Percentiles rank a stretch among this genome's conserved stretches.
phyloP scores from a whole-genome alignment of 2,888 invertebrate genomes.

The Dendrolimus houi region DNA sequence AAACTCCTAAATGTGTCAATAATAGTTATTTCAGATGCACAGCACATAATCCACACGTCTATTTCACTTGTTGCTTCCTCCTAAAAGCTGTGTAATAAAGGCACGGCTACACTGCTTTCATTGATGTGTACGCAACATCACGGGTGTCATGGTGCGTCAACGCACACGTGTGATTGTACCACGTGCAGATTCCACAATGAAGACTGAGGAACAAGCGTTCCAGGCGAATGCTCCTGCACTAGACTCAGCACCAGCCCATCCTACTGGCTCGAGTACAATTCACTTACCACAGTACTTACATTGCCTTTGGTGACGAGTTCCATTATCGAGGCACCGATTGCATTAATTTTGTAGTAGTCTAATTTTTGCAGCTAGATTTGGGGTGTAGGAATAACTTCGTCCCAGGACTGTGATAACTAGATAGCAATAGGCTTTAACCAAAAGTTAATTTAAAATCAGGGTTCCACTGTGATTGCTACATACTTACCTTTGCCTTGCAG shows the following conservation, averaged over 20 bases:
- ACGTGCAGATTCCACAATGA: slow-evolving; percentile 63
- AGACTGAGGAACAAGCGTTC: slow-evolving; percentile 37
- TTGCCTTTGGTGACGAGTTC: too few species aligned
- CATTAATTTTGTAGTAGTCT: too few species aligned
- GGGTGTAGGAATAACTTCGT: too few species aligned
- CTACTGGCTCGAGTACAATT: slow-evolving; percentile 18
- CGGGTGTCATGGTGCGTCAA: slow-evolving; percentile 38
- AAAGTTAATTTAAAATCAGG: too few species aligned
- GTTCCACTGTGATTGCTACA: too few species aligned
- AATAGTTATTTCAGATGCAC: neutral
- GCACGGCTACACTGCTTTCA: slow-evolving; percentile 14
- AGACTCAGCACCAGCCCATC: slow-evolving; percentile 63
- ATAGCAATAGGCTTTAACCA: too few species aligned
- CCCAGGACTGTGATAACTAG: too few species aligned
- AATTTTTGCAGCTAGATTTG: too few species aligned
- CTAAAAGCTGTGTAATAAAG: slow-evolving; percentile 18
- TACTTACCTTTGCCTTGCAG: too few species aligned
- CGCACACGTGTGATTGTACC: slow-evolving; percentile 51
- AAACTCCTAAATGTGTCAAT: neutral
- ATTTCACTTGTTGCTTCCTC: slow-evolving; percentile 5
- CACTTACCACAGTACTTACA: too few species aligned
- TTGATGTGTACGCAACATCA: slow-evolving; percentile 18
- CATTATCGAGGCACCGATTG: too few species aligned
- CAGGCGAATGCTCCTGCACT: slow-evolving; percentile 67
- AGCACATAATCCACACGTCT: neutral